Base-by-base conservation (phyloP, 1,140 invertebrate species). In the Drosophila punjabiensis region DNA sequence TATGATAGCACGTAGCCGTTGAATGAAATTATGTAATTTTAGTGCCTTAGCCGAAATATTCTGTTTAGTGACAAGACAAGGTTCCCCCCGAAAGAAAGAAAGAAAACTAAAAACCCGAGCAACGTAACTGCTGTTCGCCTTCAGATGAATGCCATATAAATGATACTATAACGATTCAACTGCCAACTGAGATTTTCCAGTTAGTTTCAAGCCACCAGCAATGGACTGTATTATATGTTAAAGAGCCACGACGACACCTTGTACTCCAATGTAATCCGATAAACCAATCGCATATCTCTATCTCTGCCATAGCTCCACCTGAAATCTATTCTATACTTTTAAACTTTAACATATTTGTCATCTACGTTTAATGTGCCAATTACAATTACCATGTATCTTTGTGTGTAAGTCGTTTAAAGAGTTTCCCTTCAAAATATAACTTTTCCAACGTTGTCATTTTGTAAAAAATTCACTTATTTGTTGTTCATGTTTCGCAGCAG, bases 11-110 rank as follows among this genome's bases (percentile, higher is more conserved):
- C 73, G 66, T 85, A 86, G 85, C 68, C 78, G 78, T 88, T 89
- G 85, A 79, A 89, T 85, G 86, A 89, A 89, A 90, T 90, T 89
- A 90, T 82, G 70, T 80, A 90, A 86, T 90, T 81, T 90, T 90
- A 90, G 86, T 90, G 73, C 75, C 80, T 73, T 89, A 89, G 86
- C 78, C 77, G 85, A 89, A 89, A 90, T 85, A 89, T 79, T 90
- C 68, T 89, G 77, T 85, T 81, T 90, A 85, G 85, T 77, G 53
- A 76, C 58, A 75, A 76, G 75, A 74, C 61, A 64, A 63, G 62
- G 20, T 63, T 55, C 53, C 71, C 50, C 33, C 35, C 35, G 14
- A 39, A 39, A 28, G 20, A 24, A n/a, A n/a, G n/a, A n/a, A 58
- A 65, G 35, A 80, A 61, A 83, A 61, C 66, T 52, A 52, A 82